These are phyloP conservation scores for Caenorhabditis imperialis DNA, from an alignment of 2,888 invertebrate species.

Conservation along the genomic window DNA sequence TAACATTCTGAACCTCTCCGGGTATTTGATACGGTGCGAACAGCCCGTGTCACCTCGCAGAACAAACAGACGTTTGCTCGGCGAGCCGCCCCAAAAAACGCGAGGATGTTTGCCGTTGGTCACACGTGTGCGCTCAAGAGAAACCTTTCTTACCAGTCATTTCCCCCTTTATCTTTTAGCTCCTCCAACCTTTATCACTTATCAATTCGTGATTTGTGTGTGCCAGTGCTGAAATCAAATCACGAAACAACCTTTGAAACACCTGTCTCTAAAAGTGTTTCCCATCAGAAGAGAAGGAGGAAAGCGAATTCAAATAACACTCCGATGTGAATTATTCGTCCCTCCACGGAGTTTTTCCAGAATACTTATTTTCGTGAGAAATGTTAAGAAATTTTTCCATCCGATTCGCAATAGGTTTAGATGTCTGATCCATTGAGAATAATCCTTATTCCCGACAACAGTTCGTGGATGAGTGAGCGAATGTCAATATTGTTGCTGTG, in stretches of 20 bases:
- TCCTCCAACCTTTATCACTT: background rate
- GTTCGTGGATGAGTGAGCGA: conserved; percentile 16
- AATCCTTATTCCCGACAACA: no score
- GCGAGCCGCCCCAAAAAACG: conserved; percentile 24
- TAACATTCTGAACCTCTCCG: conserved; percentile 44
- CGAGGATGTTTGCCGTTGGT: conserved; percentile 12
- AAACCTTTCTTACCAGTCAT: conserved; percentile 34
- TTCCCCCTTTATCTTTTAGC: background rate
- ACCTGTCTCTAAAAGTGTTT: no score
- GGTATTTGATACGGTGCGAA: conserved; percentile 46
- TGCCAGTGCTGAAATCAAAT: no score
- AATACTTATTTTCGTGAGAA: no score
- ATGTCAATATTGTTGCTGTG: conserved; percentile 38
- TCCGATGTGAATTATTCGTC: no score
- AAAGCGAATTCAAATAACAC: no score
- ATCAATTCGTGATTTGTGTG: background rate
- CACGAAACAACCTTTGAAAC: no score
- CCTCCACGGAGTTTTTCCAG: no score
- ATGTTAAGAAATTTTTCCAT: no score
- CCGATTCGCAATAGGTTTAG: no score
- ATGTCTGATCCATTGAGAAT: background rate
- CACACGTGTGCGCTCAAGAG: conserved; percentile 18
- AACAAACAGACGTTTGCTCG: conserved; percentile 25
- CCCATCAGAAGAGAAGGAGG: no score
- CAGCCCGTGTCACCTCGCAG: conserved; percentile 34